Percentiles rank a stretch among this genome's conserved stretches.
These are phyloP conservation scores for Caenorhabditis panamensis DNA, from an alignment of 2,888 invertebrate species.

Conservation along the genomic window DNA sequence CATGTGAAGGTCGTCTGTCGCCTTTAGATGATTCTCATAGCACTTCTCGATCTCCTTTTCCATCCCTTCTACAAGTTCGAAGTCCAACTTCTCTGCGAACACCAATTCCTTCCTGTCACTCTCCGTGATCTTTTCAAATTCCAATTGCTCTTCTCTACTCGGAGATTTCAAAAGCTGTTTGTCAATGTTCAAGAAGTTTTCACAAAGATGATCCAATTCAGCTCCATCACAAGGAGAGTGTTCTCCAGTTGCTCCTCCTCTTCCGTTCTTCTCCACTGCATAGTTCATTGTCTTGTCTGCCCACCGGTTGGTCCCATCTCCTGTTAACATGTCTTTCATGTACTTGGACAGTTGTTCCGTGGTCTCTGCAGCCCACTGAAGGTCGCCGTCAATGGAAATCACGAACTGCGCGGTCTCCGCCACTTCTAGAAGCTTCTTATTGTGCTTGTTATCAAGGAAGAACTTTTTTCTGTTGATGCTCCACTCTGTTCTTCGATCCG, in stretches of 20 bases:
- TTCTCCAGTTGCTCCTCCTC: conserved; percentile 76
- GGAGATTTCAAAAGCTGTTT: conserved; percentile 63
- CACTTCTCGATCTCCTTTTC: conserved; percentile 63
- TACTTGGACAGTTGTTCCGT: conserved; percentile 69
- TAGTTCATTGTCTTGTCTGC: conserved; percentile 78
- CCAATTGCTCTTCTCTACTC: conserved; percentile 65
- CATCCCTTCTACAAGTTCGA: conserved; percentile 68
- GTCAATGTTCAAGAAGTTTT: conserved; percentile 75
- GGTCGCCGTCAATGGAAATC: conserved; percentile 69
- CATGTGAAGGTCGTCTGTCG: conserved; percentile 70
- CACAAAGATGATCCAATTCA: conserved; percentile 78
- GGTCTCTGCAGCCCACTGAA: conserved; percentile 69
- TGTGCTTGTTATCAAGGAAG: conserved; percentile 72
- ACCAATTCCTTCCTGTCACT: conserved; percentile 53
- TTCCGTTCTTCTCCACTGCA: conserved; percentile 69
- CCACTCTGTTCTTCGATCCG: conserved; percentile 70
- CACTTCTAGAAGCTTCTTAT: conserved; percentile 68
- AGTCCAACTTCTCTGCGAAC: conserved; percentile 68
- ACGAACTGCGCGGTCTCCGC: conserved; percentile 75
- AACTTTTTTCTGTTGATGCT: conserved; percentile 71
- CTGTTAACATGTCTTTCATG: conserved; percentile 73
- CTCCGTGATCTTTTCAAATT: conserved; percentile 49
- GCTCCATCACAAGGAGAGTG: conserved; percentile 77
- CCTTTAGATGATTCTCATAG: conserved; percentile 41
- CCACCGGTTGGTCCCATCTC: conserved; percentile 76